Percentiles rank a stretch among this genome's conserved stretches.
Evolutionary conservation across 2,888 invertebrate species (phyloP).

Genomic region (Lasioglossum marginatum): DNA sequence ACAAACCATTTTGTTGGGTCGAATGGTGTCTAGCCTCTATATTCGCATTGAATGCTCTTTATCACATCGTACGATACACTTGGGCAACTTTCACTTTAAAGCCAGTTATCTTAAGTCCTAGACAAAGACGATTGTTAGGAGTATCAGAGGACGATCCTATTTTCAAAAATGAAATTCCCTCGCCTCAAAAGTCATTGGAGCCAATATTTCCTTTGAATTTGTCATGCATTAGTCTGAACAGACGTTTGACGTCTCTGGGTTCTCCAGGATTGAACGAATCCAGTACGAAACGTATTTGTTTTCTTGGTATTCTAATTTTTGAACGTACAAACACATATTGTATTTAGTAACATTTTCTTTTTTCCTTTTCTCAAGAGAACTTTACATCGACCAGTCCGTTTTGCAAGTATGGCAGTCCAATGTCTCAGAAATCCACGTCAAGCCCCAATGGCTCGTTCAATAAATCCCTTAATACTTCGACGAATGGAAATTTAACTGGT

Average conservation of each 20-base stretch:
- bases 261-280: constrained; percentile 76
- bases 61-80: constrained; percentile 85
- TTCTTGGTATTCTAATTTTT: not conserved
- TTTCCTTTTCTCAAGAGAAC: constrained; percentile 71
- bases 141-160: constrained; percentile 84
- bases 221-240: constrained; percentile 77
- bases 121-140: constrained; percentile 86
- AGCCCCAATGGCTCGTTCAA: constrained; percentile 76
- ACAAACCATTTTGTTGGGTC: constrained; percentile 79
- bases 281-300: constrained; percentile 63
- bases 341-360: not conserved
- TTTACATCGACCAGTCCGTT: constrained; percentile 75
- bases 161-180: constrained; percentile 72
- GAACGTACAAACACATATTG: not conserved
- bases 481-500: constrained; percentile 77
- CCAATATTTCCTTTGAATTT: constrained; percentile 74
- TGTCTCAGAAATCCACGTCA: constrained; percentile 71
- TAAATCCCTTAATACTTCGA: constrained; percentile 76
- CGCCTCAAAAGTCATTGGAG: constrained; percentile 65
- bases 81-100: constrained; percentile 83
- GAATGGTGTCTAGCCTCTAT: constrained; percentile 83
- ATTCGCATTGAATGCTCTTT: constrained; percentile 85
- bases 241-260: constrained; percentile 75
- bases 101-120: constrained; percentile 85
- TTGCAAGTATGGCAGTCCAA: constrained; percentile 74